phyloP scores from a whole-genome alignment of 2,797 vertebrate species.

The Eulemur rubriventer region DNA sequence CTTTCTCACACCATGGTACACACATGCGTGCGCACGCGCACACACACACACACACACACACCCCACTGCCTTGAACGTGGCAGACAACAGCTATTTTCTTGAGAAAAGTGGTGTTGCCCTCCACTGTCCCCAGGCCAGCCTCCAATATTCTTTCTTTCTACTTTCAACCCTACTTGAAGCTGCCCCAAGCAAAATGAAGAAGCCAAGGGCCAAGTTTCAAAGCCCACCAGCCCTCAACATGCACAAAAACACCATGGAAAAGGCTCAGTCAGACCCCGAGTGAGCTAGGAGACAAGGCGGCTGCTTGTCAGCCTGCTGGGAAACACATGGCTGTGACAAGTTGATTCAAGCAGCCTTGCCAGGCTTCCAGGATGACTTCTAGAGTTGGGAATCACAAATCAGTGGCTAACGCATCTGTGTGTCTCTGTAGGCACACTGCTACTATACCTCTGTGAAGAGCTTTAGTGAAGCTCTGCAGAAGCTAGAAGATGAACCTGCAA shows the following conservation, averaged over 20 bases:
- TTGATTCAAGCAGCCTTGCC: background rate
- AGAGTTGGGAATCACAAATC: background rate
- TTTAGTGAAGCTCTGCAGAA: conserved; percentile 82
- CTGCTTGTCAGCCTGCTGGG: background rate
- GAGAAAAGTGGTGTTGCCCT: background rate
- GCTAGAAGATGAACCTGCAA: conserved; percentile 76
- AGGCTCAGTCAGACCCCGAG: background rate
- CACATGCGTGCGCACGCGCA: fast-evolving
- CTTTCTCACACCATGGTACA: background rate
- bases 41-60: too few species aligned
- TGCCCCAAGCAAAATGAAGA: background rate
- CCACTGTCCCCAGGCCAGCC: background rate
- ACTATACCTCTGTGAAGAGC: conserved; percentile 84
- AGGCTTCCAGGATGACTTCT: background rate
- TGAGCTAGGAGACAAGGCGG: background rate
- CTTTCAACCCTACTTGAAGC: conserved; percentile 11
- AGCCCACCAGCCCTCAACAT: background rate
- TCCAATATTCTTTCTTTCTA: background rate
- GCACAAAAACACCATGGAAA: background rate
- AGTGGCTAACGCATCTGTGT: background rate
- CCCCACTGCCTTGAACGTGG: background rate
- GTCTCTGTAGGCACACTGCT: conserved; percentile 86
- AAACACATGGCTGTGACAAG: background rate
- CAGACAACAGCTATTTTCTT: background rate
- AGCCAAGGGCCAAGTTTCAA: background rate